phyloP scores from a whole-genome alignment of 2,888 invertebrate genomes.

The Athalia circularis region DNA sequence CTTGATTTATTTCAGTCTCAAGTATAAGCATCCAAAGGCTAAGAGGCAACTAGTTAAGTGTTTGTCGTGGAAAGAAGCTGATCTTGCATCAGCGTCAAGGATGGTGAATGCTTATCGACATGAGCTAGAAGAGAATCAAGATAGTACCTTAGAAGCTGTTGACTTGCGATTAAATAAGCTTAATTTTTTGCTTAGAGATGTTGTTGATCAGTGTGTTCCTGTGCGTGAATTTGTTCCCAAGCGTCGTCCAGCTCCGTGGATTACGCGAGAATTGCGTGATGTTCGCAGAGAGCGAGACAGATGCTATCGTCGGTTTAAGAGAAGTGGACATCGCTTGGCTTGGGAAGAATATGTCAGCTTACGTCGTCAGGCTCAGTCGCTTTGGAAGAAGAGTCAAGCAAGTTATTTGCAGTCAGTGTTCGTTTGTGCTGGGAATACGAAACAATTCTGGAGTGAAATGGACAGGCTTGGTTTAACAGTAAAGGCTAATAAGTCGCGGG shows the following conservation, averaged over 20 bases:
- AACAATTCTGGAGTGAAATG: background rate
- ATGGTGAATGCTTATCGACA: background rate
- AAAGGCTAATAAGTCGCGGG: background rate
- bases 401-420: background rate
- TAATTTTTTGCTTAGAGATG: background rate
- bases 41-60: background rate
- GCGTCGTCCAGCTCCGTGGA: slow-evolving; percentile 21
- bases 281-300: background rate
- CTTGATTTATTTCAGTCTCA: background rate
- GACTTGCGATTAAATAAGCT: background rate
- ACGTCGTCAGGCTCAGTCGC: background rate
- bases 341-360: background rate
- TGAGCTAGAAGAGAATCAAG: background rate
- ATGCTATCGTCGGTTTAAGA: background rate
- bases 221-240: background rate
- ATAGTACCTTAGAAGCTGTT: too few species aligned
- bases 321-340: background rate
- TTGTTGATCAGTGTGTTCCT: background rate
- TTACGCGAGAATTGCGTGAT: background rate
- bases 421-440: background rate
- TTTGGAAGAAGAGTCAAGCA: too few species aligned
- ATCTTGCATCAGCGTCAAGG: background rate
- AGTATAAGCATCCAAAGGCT: background rate
- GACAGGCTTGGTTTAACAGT: background rate
- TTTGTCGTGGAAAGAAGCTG: background rate